Conservation (phyloP, 2,888 invertebrate genomes). For the Trichogramma evanescens region DNA sequence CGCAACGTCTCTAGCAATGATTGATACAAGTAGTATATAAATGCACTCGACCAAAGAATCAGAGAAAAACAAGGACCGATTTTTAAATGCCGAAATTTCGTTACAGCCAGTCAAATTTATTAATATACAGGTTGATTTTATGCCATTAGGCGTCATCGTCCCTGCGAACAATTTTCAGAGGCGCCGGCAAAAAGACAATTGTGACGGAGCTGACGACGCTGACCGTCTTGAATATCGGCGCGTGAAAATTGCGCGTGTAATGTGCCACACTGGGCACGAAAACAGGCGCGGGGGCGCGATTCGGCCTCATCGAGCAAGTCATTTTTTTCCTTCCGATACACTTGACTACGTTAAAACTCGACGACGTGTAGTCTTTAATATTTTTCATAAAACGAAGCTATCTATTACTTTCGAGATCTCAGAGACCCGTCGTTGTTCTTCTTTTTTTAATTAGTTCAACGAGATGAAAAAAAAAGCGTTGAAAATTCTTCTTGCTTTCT, state of each 20-base stretch:
- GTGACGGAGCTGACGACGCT: conserved; percentile 38
- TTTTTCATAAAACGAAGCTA: conserved; percentile 23
- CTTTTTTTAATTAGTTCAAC: too few species aligned
- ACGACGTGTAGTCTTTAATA: conserved; percentile 6
- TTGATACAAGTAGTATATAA: conserved; percentile 1
- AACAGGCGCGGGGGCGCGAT: conserved; percentile 26
- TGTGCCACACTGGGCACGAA: conserved; percentile 34
- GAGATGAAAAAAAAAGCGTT: too few species aligned
- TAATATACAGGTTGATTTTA: not conserved
- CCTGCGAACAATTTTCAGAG: conserved; percentile 33
- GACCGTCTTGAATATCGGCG: conserved; percentile 39
- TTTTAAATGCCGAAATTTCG: not conserved
- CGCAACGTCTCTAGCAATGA: not conserved
- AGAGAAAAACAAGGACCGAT: not conserved
- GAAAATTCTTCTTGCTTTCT: not conserved
- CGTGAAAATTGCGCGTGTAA: conserved; percentile 38
- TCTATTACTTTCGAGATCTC: conserved; percentile 5
- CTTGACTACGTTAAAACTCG: not conserved
- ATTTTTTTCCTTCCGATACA: conserved; percentile 24
- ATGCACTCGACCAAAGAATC: not conserved
- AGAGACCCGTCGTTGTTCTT: not conserved
- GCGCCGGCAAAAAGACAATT: conserved; percentile 37
- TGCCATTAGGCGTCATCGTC: not conserved
- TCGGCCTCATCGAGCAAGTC: conserved; percentile 40
- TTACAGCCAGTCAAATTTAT: not conserved